A percentile compares a stretch with the other conserved stretches of the same genome.
Conservation (phyloP, 2,888 invertebrate species). For the Frankliniella fusca region DNA sequence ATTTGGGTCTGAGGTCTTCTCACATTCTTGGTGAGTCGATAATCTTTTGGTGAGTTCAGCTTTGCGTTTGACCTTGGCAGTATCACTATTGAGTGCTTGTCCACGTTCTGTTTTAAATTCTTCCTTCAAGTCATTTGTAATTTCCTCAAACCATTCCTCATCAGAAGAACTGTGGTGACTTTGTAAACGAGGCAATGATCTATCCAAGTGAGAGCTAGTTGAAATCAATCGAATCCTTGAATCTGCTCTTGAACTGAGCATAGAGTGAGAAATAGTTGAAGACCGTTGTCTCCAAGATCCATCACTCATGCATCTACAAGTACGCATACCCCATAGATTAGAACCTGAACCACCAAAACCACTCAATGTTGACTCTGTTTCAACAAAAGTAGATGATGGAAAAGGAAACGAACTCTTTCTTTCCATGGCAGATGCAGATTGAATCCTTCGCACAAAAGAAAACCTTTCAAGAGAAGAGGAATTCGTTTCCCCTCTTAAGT, state of each 20-base stretch:
- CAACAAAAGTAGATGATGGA: not conserved
- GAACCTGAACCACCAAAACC: slow-evolving; percentile 33
- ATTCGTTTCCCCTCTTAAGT: not conserved
- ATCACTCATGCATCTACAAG: slow-evolving; percentile 36
- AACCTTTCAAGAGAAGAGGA: slow-evolving; percentile 2
- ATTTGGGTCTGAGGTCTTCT: not conserved
- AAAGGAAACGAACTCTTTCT: slow-evolving; percentile 1
- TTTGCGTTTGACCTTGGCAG: not conserved
- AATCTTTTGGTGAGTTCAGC: not conserved
- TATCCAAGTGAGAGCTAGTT: slow-evolving; percentile 43
- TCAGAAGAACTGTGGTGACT: slow-evolving; percentile 51
- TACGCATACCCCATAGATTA: slow-evolving; percentile 36
- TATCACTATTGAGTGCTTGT: not conserved
- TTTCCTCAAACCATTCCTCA: slow-evolving; percentile 51
- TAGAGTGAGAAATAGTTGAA: slow-evolving; percentile 38
- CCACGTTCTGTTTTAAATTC: not conserved
- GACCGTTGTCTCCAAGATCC: slow-evolving; percentile 38
- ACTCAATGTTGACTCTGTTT: not conserved
- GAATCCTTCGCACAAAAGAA: slow-evolving; percentile 39
- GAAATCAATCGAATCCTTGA: slow-evolving; percentile 43
- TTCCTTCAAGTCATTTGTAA: slow-evolving; percentile 39
- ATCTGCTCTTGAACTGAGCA: slow-evolving; percentile 35
- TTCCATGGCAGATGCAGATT: slow-evolving; percentile 41
- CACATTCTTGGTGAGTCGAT: slow-evolving; percentile 23
- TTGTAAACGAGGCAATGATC: slow-evolving; percentile 45